Conservation (phyloP, 2,797 vertebrate species). For the Phyllotis vaccarum region DNA sequence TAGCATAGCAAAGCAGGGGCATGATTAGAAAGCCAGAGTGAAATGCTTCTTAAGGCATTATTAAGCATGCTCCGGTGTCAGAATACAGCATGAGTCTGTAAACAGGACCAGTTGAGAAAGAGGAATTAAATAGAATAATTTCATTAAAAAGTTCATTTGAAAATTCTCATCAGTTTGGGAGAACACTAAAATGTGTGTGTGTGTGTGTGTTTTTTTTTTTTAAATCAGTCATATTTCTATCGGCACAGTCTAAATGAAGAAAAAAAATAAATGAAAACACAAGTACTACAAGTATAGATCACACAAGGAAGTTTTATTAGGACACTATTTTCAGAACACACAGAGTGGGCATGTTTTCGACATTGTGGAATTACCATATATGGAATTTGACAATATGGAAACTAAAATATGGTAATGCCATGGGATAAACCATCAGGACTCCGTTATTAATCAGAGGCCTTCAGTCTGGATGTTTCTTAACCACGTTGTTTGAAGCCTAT, state of each 20-base stretch:
- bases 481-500: background rate
- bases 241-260: background rate
- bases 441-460: background rate
- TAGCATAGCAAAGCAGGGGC: conserved; percentile 48
- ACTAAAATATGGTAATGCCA: background rate
- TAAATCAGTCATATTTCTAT: conserved; percentile 50
- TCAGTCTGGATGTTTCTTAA: background rate
- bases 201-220: no score
- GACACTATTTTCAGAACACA: background rate
- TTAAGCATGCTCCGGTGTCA: conserved; percentile 68
- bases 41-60: conserved; percentile 65
- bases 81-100: conserved; percentile 21
- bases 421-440: background rate
- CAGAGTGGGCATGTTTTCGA: background rate
- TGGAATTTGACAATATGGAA: background rate
- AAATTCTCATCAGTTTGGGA: conserved; percentile 26
- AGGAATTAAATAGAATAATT: conserved; percentile 48
- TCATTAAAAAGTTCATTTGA: conserved; percentile 62
- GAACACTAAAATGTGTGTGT: background rate
- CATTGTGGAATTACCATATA: background rate
- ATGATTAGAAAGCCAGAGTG: conserved; percentile 53
- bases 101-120: conserved; percentile 52
- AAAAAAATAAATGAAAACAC: background rate
- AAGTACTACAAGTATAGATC: background rate
- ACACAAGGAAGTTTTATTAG: background rate